These are phyloP conservation scores for Rhabdophis nuchalis DNA, from an alignment of 2,797 vertebrate genomes.

Conservation along the genomic window DNA sequence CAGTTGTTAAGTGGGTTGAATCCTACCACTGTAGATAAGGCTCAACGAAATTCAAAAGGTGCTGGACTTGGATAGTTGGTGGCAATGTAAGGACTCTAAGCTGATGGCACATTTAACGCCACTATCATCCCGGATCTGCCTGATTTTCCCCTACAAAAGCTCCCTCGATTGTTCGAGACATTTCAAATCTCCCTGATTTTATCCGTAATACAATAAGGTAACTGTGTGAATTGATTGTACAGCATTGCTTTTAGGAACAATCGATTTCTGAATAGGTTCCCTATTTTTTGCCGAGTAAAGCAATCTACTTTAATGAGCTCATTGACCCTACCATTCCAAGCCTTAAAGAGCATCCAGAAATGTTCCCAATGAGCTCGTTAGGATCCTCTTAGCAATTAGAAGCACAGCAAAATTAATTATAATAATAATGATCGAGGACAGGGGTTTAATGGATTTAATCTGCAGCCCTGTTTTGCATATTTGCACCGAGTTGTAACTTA, in stretches of 20 bases:
- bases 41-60: not conserved
- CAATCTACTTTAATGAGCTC: not conserved
- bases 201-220: slow-evolving; percentile 10
- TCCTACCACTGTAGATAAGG: not conserved
- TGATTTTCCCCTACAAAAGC: not conserved
- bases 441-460: not conserved
- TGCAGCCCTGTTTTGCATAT: not conserved
- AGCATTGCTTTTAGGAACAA: not conserved
- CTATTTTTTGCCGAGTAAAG: not conserved
- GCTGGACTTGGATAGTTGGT: not conserved
- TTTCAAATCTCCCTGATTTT: not conserved
- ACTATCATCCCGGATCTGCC: not conserved
- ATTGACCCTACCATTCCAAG: not conserved
- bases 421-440: not conserved
- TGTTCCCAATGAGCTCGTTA: not conserved
- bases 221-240: not conserved
- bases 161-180: not conserved
- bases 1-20: too few relatives aligned
- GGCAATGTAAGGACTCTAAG: not conserved
- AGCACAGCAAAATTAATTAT: not conserved
- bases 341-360: not conserved
- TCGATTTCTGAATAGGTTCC: not conserved
- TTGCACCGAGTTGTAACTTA: not conserved
- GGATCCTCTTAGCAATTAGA: not conserved
- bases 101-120: not conserved